Evolutionary conservation across 1,140 invertebrate species (phyloP).

Genomic region (Bicyclus anynana): DNA sequence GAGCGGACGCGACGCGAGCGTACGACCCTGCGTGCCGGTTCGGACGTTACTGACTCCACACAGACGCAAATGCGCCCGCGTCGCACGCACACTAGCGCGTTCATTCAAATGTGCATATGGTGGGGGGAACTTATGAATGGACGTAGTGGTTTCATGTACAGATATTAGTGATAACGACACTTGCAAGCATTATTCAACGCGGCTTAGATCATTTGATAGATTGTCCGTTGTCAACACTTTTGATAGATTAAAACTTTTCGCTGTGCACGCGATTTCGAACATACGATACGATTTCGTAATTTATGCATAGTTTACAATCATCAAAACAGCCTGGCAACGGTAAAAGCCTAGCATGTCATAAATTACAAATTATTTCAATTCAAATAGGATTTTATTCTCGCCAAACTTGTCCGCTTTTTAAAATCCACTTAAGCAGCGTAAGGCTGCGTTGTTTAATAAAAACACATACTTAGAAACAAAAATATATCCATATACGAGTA

Average conservation of each 20-base stretch:
- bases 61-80: conserved; percentile 51
- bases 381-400: too few relatives aligned
- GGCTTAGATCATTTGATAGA: conserved; percentile 21
- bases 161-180: conserved; percentile 66
- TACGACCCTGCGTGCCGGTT: too few relatives aligned
- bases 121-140: conserved; percentile 69
- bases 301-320: not conserved
- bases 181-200: conserved; percentile 34
- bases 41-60: too few relatives aligned
- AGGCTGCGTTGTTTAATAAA: too few relatives aligned
- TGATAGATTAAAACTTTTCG: not conserved
- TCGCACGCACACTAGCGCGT: conserved; percentile 48
- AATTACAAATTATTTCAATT: too few relatives aligned
- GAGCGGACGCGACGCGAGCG: conserved; percentile 31
- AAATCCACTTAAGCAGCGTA: too few relatives aligned
- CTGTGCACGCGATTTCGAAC: conserved; percentile 10
- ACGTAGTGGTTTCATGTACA: conserved; percentile 54
- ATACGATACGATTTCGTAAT: not conserved
- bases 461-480: too few relatives aligned
- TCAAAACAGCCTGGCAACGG: not conserved
- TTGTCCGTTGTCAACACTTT: not conserved
- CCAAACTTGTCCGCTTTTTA: too few relatives aligned
- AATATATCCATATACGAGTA: too few relatives aligned
- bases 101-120: conserved; percentile 52
- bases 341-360: not conserved